Conservation (phyloP, 2,888 invertebrate species). For the Heliconius ismenius region DNA sequence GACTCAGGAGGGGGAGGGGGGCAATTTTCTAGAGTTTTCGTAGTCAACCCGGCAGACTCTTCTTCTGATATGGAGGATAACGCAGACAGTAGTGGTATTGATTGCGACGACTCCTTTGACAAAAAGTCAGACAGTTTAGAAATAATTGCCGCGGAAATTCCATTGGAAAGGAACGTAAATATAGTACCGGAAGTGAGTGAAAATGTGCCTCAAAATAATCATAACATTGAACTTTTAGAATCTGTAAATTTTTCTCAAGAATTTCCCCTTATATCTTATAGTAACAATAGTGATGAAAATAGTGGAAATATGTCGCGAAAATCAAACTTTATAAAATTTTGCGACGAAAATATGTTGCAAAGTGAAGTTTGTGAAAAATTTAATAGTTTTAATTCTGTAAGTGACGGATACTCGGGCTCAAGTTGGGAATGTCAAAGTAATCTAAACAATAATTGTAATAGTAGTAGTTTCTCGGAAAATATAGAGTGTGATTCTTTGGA, state of each 20-base stretch:
- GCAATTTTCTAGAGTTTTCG: conserved; percentile 85
- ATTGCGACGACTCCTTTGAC: conserved; percentile 85
- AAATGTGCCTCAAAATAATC: conserved; percentile 53
- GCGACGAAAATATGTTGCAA: conserved; percentile 74
- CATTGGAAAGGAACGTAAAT: conserved; percentile 59
- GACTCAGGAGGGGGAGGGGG: conserved; percentile 82
- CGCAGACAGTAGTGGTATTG: conserved; percentile 82
- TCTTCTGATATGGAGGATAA: conserved; percentile 83
- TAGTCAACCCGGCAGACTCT: conserved; percentile 84
- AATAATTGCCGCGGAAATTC: conserved; percentile 62
- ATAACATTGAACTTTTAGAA: conserved; percentile 65
- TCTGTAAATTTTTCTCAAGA: conserved; percentile 69
- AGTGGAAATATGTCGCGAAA: conserved; percentile 53
- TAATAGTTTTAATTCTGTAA: conserved; percentile 73
- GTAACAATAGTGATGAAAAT: conserved; percentile 57
- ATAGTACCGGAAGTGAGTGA: conserved; percentile 54
- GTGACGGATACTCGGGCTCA: conserved; percentile 57
- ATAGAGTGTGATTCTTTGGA: conserved; percentile 69
- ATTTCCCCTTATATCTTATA: conserved; percentile 61
- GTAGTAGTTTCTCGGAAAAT: conserved; percentile 64
- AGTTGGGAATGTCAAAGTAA: conserved; percentile 51
- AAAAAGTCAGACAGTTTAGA: conserved; percentile 74
- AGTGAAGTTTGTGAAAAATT: conserved; percentile 74
- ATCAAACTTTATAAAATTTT: conserved; percentile 65
- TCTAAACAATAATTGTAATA: conserved; percentile 61